Evolutionary conservation across 2,113 vertebrate genomes (phyloP).

Genomic region (western clawed frog (Xenopus tropicalis)): DNA sequence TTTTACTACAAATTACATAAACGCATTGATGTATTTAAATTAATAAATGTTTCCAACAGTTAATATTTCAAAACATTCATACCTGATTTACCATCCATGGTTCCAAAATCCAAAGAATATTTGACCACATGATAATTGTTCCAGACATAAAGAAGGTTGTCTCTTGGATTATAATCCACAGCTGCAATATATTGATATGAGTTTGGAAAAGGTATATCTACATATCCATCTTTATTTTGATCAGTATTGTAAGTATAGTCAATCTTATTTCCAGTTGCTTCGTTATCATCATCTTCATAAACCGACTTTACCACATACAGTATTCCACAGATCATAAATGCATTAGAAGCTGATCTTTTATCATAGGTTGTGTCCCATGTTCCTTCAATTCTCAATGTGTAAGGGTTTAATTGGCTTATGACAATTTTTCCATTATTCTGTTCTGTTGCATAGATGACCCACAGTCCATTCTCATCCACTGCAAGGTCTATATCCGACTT

Average conservation of each 20-base stretch:
- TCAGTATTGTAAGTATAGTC: constrained; percentile 98
- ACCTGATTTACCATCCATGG: constrained; percentile 88
- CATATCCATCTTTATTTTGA: constrained; percentile 88
- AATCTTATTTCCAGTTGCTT: constrained; percentile 96
- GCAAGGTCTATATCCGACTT: constrained; percentile 97
- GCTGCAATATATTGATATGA: constrained; percentile 98
- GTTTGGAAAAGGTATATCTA: constrained; percentile 95
- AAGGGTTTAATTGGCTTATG: constrained; percentile 95
- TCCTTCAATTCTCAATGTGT: constrained; percentile 90
- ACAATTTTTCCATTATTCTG: constrained; percentile 97
- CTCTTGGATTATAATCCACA: constrained; percentile 98
- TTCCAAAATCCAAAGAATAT: constrained; percentile 94
- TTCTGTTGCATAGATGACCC: constrained; percentile 98
- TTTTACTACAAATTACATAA: too few relatives aligned
- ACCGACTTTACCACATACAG: constrained; percentile 95
- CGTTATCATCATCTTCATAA: constrained; percentile 96
- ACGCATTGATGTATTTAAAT: too few relatives aligned
- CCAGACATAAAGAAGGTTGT: constrained; percentile 97
- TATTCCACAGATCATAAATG: constrained; percentile 98
- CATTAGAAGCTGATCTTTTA: constrained; percentile 94
- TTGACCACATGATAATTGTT: constrained; percentile 98
- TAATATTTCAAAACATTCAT: constrained; percentile 45
- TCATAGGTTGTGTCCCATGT: constrained; percentile 98
- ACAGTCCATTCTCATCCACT: constrained; percentile 95
- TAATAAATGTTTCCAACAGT: too few relatives aligned